Evolutionary conservation across 2,113 vertebrate species (phyloP).

Genomic region (Herpailurus yagouaroundi): DNA sequence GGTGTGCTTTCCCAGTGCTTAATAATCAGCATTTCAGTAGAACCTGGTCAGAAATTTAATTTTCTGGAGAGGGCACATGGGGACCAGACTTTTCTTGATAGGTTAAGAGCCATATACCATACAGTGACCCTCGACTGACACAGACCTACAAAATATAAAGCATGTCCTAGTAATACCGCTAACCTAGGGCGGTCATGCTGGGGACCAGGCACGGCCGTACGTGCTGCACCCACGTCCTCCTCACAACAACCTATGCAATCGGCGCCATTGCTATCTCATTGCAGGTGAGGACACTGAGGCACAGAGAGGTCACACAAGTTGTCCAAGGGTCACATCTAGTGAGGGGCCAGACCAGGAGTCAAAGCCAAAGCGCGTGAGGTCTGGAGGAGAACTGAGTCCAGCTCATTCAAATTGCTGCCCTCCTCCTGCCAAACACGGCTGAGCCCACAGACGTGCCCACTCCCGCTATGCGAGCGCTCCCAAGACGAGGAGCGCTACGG

Average conservation of each 20-base stretch:
- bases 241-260: background rate
- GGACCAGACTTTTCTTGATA: background rate
- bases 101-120: background rate
- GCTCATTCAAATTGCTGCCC: background rate
- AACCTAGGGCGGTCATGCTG: rapidly evolving
- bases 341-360: background rate
- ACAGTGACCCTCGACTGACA: background rate
- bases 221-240: rapidly evolving
- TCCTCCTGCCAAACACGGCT: background rate
- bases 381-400: background rate
- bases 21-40: background rate
- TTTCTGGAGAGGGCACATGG: background rate
- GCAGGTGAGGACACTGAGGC: background rate
- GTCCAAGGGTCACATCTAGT: background rate
- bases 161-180: background rate
- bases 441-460: background rate
- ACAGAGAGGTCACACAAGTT: background rate
- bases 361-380: background rate
- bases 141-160: background rate
- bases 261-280: background rate
- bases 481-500: rapidly evolving
- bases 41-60: background rate
- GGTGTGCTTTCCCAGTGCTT: background rate
- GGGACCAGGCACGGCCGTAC: background rate
- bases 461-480: rapidly evolving